phyloP scores from a whole-genome alignment of 2,113 vertebrate genomes.

The Oenanthe melanoleuca region DNA sequence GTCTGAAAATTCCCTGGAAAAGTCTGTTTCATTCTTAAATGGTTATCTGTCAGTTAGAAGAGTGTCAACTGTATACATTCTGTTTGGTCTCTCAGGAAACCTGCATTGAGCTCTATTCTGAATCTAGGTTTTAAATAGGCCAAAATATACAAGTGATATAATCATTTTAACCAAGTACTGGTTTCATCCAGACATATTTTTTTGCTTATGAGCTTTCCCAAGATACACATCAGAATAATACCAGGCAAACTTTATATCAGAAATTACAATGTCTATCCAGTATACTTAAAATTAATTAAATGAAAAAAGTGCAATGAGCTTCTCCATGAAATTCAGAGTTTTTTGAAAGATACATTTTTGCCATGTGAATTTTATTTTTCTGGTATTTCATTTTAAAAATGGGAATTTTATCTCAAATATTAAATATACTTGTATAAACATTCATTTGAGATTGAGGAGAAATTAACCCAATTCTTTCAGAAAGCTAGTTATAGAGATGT shows the following conservation, averaged over 20 bases:
- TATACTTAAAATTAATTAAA: neutral
- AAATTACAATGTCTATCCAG: neutral
- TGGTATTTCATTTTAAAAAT: neutral
- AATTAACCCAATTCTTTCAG: constrained; percentile 12
- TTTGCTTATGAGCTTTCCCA: neutral
- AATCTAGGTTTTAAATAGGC: neutral
- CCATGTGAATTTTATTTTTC: neutral
- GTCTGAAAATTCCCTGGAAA: neutral
- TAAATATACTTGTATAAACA: neutral
- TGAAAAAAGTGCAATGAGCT: neutral
- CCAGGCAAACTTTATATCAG: neutral
- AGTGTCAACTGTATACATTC: neutral
- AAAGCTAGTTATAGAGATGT: neutral
- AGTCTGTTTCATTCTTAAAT: neutral
- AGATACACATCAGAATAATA: neutral
- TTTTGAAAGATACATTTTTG: neutral
- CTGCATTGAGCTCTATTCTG: neutral
- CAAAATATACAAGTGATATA: neutral
- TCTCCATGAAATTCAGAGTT: neutral
- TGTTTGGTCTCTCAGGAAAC: neutral
- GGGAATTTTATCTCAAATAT: neutral
- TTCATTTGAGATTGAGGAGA: neutral
- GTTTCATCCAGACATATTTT: neutral
- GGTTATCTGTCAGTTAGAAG: neutral
- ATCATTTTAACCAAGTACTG: neutral